A percentile compares a stretch with the other conserved stretches of the same genome.
These are phyloP conservation scores for Ditula angustiorana DNA, from an alignment of 2,888 invertebrate genomes.

Conservation along the genomic window DNA sequence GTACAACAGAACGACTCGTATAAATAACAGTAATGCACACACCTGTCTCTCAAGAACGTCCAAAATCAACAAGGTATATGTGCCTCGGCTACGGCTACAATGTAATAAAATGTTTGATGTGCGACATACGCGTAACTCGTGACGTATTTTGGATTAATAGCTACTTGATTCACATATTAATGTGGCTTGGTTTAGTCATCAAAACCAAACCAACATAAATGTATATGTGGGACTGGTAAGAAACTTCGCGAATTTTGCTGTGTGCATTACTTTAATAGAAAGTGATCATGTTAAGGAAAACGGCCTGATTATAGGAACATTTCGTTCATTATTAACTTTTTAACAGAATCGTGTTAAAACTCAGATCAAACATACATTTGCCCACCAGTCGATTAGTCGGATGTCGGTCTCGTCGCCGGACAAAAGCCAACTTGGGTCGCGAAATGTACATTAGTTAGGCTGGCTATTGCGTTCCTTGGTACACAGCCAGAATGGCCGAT, in stretches of 20 bases:
- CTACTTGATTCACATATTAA: slow-evolving; percentile 22
- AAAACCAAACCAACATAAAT: slow-evolving; percentile 20
- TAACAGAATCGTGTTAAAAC: slow-evolving; percentile 16
- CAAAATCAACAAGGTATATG: slow-evolving; percentile 66
- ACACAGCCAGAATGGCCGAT: slow-evolving; percentile 82
- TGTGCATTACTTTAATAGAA: too few species aligned
- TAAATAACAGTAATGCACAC: slow-evolving; percentile 51
- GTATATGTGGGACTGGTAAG: background rate
- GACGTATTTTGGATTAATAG: slow-evolving; percentile 38
- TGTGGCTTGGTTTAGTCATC: slow-evolving; percentile 18
- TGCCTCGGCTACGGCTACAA: slow-evolving; percentile 40
- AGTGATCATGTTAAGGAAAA: background rate
- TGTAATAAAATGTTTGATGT: slow-evolving; percentile 40
- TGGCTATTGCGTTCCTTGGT: slow-evolving; percentile 82
- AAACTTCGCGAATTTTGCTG: background rate
- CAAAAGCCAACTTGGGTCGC: slow-evolving; percentile 82
- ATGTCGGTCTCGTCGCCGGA: slow-evolving; percentile 50
- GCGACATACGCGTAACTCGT: slow-evolving; percentile 31
- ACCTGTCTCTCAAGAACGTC: slow-evolving; percentile 63
- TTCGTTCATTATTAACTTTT: slow-evolving; percentile 3
- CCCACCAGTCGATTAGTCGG: slow-evolving; percentile 45
- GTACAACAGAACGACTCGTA: slow-evolving; percentile 29
- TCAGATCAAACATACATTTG: slow-evolving; percentile 9
- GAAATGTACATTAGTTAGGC: slow-evolving; percentile 79
- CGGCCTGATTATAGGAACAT: background rate